Evolutionary conservation across 1,140 invertebrate genomes (phyloP), one percentile per base, ranked within the genome.

Genomic region (Lasioglossum baleicum): DNA sequence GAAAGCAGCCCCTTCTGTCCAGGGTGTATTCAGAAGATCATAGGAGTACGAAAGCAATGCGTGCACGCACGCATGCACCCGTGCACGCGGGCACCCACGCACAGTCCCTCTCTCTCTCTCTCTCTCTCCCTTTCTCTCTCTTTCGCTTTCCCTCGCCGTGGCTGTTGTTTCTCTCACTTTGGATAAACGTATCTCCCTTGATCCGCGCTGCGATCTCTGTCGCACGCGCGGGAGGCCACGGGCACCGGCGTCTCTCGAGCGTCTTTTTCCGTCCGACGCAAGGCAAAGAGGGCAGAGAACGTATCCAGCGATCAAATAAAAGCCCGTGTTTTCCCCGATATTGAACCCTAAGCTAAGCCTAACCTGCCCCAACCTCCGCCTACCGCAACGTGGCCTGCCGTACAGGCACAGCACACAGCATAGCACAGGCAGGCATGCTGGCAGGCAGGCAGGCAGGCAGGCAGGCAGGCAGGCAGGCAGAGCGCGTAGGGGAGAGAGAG

Each of bases 311-410:
- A 91, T 91, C 90, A 91, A 91, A 91, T 91, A 91, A 91, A 91
- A 89, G 88, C 86, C 81, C 87, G 80, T 89, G 88, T 90, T 91
- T 91, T 91, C 87, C 89, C 88, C 90, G 91, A 91, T 91, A 92
- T 92, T 92, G 91, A 92, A 91, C 89, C 90, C 90, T 91, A 91
- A 91, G 90, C 90, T 91, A 89, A 91, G 90, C 90, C 90, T 91
- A 92, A 91, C 91, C 91, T 91, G 88, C 86, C 89, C 81, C 90
- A 90, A 90, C 87, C 83, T 87, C 80, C 84, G 83, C 83, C 88
- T 87, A 84, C 85, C 86, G 82, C 86, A 87, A 88, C 85, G 84
- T 88, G 83, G 86, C 31, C 56, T 58, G 56, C 20, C 56, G 56
- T 58, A 58, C 56, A 58, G 51, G 35, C 35, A 35, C 35, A 35